These are phyloP conservation scores for Chaetorhynchus papuensis DNA, from an alignment of 2,113 vertebrate species.

Conservation along the genomic window DNA sequence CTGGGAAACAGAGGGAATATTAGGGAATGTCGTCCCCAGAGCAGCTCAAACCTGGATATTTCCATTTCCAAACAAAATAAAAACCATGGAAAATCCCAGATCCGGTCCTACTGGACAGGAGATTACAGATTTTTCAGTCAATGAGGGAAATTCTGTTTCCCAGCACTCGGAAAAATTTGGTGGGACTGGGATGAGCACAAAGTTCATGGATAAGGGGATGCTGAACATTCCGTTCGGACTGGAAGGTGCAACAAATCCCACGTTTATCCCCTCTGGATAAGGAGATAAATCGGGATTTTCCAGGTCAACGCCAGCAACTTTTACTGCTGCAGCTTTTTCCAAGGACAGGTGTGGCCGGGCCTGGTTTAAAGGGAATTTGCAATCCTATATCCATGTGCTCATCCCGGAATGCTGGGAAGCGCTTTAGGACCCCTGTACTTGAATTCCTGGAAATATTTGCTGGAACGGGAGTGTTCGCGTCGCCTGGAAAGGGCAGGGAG, in stretches of 20 bases:
- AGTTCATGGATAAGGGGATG: rapidly evolving
- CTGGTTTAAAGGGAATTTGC: neutral
- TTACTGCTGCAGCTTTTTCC: neutral
- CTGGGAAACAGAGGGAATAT: neutral
- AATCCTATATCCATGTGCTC: rapidly evolving
- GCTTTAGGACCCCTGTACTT: no score
- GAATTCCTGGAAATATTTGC: neutral
- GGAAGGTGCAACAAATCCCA: neutral
- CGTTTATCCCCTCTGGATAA: neutral
- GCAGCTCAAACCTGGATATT: neutral
- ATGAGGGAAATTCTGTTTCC: neutral
- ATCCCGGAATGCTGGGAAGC: neutral
- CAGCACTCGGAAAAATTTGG: neutral
- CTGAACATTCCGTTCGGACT: neutral
- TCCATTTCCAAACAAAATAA: neutral
- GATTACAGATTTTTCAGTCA: rapidly evolving
- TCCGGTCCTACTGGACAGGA: no score
- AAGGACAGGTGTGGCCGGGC: no score
- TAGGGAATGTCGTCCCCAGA: neutral
- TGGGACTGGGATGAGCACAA: neutral
- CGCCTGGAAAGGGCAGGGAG: neutral
- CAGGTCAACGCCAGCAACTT: neutral
- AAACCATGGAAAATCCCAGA: neutral
- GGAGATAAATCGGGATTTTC: neutral
- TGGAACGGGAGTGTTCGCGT: rapidly evolving